Evolutionary conservation across 2,888 invertebrate species (phyloP).

Genomic region (Amphipyra tragopoginis): DNA sequence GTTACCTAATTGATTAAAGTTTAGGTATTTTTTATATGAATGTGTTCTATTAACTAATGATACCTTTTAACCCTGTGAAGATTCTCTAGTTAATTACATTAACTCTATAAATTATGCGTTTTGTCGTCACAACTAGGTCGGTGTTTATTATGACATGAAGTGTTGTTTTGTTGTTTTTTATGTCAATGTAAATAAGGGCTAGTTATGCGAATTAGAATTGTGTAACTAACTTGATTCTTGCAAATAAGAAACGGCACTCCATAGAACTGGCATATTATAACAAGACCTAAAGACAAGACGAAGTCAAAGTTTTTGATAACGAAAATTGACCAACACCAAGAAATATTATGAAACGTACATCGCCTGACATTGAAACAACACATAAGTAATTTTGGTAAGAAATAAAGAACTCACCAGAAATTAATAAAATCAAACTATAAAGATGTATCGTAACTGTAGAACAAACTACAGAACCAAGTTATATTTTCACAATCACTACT

Average conservation of each 20-base stretch:
- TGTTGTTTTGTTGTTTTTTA: neutral
- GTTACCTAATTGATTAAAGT: too few relatives aligned
- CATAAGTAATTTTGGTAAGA: neutral
- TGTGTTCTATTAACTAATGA: too few relatives aligned
- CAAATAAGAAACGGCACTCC: too few relatives aligned
- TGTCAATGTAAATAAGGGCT: too few relatives aligned
- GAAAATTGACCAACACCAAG: neutral
- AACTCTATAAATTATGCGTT: neutral
- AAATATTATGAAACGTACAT: neutral
- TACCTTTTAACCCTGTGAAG: too few relatives aligned
- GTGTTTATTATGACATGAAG: neutral
- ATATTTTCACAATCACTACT: constrained; percentile 48
- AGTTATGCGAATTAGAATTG: too few relatives aligned
- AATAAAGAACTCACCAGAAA: constrained; percentile 43
- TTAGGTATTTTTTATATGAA: too few relatives aligned
- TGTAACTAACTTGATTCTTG: too few relatives aligned
- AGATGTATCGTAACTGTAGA: constrained; percentile 44
- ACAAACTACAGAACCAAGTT: constrained; percentile 30
- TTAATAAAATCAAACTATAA: constrained; percentile 31
- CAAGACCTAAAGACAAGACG: too few relatives aligned
- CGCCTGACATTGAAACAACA: too few relatives aligned
- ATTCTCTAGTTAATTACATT: too few relatives aligned
- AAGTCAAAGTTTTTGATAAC: neutral
- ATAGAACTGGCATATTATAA: too few relatives aligned
- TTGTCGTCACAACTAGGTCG: neutral